phyloP scores from a whole-genome alignment of 2,113 vertebrate genomes.

The Dasyprocta punctata region DNA sequence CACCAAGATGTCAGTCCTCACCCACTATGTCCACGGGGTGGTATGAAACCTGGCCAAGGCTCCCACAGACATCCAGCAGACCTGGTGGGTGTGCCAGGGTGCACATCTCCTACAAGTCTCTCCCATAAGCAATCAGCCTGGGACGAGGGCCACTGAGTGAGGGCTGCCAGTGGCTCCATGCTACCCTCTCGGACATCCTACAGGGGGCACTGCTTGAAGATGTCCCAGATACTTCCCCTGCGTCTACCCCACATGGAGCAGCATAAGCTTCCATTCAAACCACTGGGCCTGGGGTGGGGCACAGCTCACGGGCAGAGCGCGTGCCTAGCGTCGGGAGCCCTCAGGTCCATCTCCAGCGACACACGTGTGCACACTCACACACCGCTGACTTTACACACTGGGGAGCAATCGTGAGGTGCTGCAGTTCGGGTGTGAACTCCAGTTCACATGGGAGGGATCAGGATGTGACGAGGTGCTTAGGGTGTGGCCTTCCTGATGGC shows the following conservation, averaged over 20 bases:
- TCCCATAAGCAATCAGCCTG: not conserved
- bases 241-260: rapidly evolving
- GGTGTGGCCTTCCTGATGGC: not conserved
- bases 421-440: not conserved
- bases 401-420: not conserved
- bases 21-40: not conserved
- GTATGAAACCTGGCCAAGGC: too few species aligned
- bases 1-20: not conserved
- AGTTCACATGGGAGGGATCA: not conserved
- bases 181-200: too few species aligned
- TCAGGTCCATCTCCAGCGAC: not conserved
- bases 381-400: not conserved
- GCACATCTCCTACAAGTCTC: not conserved
- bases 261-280: not conserved
- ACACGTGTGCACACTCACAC: not conserved
- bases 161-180: rapidly evolving
- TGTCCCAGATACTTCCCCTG: not conserved
- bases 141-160: not conserved
- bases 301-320: not conserved
- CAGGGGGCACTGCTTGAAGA: not conserved
- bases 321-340: not conserved
- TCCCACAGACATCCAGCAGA: not conserved
- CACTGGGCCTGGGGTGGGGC: not conserved
- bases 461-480: not conserved
- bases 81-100: rapidly evolving